phyloP scores from a whole-genome alignment of 1,140 invertebrate genomes.

The Probaryconus sp. region DNA sequence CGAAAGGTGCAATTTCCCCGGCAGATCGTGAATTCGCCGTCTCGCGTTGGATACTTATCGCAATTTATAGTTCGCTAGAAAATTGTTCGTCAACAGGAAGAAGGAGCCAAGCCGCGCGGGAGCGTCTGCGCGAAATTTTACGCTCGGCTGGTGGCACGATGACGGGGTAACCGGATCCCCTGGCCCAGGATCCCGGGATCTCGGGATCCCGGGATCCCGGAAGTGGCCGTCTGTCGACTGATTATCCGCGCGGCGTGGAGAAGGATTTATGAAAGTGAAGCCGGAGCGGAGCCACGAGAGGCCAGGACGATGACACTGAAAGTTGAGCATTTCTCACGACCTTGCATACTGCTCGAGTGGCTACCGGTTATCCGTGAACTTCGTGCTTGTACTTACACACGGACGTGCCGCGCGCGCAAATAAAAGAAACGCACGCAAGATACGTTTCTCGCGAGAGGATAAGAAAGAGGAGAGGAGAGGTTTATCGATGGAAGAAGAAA shows the following conservation, averaged over 20 bases:
- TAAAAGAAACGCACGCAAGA: not conserved
- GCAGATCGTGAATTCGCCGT: slow-evolving; percentile 23
- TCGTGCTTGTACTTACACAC: slow-evolving; percentile 13
- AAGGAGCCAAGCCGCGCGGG: slow-evolving; percentile 1
- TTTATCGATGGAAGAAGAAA: not conserved
- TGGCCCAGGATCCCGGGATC: slow-evolving; percentile 60
- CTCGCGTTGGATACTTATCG: slow-evolving; percentile 42
- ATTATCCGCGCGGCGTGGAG: slow-evolving; percentile 52
- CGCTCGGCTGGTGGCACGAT: slow-evolving; percentile 49
- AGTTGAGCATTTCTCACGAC: slow-evolving; percentile 69
- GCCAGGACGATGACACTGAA: slow-evolving; percentile 64
- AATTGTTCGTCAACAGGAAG: slow-evolving; percentile 57
- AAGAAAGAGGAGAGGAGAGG: not conserved
- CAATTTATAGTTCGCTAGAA: slow-evolving; percentile 53
- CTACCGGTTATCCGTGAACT: slow-evolving; percentile 64
- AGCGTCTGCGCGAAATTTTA: slow-evolving; percentile 53
- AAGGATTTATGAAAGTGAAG: slow-evolving; percentile 65
- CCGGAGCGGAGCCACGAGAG: slow-evolving; percentile 31
- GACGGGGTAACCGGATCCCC: slow-evolving; percentile 63
- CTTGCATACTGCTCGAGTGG: slow-evolving; percentile 62
- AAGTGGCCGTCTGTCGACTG: slow-evolving; percentile 52
- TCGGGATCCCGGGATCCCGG: slow-evolving; percentile 61
- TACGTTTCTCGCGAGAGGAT: no score
- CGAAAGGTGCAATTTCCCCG: slow-evolving; percentile 49
- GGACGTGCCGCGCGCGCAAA: no score